Base-by-base conservation (phyloP, 2,888 invertebrate genomes). In the Sphaeridia pumilis region DNA sequence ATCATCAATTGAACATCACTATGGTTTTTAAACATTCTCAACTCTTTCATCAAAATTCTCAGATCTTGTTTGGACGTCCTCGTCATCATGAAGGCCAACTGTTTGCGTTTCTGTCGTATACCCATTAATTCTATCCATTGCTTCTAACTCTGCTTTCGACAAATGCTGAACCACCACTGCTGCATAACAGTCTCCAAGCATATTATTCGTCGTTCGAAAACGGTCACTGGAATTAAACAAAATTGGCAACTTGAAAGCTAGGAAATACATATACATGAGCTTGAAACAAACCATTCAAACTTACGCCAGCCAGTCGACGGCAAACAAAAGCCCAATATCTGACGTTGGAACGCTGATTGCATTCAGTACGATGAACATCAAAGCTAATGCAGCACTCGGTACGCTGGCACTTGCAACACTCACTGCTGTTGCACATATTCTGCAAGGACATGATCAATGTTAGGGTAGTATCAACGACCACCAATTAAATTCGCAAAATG, bases 251-350 rank as follows among this genome's bases (percentile, higher is more conserved):
- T 31, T 10, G n/a, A n/a, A n/a, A n/a, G n/a, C n/a, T 12, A 31
- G 14, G 14, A 14, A 17, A 22, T 43, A 12, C 5, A 4, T 25
- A 31, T 21, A 7, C 5, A 25, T 27, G 5, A 17, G 26, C 25
- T 24, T 3, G n/a, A 17, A 7, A 38, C 10, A n/a, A 2, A 49
- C n/a, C n/a, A n/a, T n/a, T n/a, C n/a, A n/a, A 5, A 81, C 84
- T 81, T 70, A 89, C 87, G 88, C 84, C 65, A 89, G 82, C 89
- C 89, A 89, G 68, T 89, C 89, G 44, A 89, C 82, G 52, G 88
- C 86, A 67, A 88, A 87, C 4, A 89, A 74, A 5, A 88, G 71
- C 0, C 86, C 84, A 1, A 89, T 85, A 67, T 88, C 86, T 66
- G 83, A 80, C 1, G 82, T 77, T 0, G 88, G 87, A n/a, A 85